Evolutionary conservation across 2,113 vertebrate genomes (phyloP).

Genomic region (Salvelinus namaycush): DNA sequence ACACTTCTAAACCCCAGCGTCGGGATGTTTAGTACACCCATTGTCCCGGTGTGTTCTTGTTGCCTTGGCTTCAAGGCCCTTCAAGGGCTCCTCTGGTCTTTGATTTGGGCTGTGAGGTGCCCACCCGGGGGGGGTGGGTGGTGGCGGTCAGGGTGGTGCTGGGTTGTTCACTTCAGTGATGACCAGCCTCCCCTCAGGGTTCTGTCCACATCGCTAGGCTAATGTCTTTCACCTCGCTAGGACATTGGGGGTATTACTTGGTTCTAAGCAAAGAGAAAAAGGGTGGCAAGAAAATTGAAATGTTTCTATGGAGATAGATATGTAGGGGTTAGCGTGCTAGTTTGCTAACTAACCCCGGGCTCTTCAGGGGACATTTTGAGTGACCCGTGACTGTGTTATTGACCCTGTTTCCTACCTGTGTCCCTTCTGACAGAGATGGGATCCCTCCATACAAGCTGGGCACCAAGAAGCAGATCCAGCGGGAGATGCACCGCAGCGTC

Average conservation of each 20-base stretch:
- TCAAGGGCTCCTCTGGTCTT: constrained; percentile 53
- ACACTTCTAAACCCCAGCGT: constrained; percentile 47
- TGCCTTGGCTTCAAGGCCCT: constrained; percentile 54
- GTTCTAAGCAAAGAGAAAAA: not conserved
- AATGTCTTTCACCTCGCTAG: constrained; percentile 32
- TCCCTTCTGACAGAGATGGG: constrained; percentile 82
- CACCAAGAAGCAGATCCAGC: constrained; percentile 93
- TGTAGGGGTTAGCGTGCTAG: not conserved
- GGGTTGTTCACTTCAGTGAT: constrained; percentile 52
- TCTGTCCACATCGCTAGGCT: constrained; percentile 33
- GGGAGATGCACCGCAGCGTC: constrained; percentile 94
- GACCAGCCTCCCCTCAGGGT: constrained; percentile 30
- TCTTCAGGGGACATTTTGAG: not conserved
- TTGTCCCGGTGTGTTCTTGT: constrained; percentile 55
- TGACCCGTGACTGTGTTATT: not conserved
- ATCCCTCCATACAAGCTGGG: constrained; percentile 89
- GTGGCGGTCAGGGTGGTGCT: constrained; percentile 23
- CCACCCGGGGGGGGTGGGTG: constrained; percentile 34
- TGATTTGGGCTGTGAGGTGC: constrained; percentile 57
- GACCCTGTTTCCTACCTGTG: not conserved
- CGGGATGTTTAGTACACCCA: constrained; percentile 61
- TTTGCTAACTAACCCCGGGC: not conserved
- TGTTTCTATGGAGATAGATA: not conserved
- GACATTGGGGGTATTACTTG: constrained; percentile 16
- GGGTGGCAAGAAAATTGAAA: not conserved